phyloP scores from a whole-genome alignment of 2,113 vertebrate species.

The Tenebrosternarchus preto region DNA sequence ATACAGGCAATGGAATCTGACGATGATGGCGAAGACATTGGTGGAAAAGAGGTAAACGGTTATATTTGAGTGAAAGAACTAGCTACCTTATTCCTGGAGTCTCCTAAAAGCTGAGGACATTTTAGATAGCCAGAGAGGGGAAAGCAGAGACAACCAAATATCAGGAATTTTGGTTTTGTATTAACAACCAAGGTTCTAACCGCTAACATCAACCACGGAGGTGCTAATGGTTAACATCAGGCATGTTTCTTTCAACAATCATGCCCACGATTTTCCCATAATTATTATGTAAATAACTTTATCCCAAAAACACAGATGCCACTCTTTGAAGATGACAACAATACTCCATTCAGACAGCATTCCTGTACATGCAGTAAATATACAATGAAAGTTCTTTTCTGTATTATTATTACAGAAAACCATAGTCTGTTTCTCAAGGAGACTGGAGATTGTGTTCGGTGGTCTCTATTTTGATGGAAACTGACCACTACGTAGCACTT shows the following conservation, averaged over 20 bases:
- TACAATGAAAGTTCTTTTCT: too few relatives aligned
- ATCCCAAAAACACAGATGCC: too few relatives aligned
- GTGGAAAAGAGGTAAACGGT: not conserved
- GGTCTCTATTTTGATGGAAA: too few relatives aligned
- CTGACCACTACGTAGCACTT: too few relatives aligned
- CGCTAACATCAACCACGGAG: not conserved
- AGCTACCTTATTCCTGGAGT: conserved; percentile 91
- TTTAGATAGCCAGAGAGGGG: conserved; percentile 57
- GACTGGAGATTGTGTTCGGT: too few relatives aligned
- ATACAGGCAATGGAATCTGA: not conserved
- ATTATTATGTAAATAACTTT: too few relatives aligned
- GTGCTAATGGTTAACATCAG: not conserved
- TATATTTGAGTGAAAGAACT: not conserved
- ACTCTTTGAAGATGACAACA: too few relatives aligned
- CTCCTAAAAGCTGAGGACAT: conserved; percentile 91
- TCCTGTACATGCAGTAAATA: too few relatives aligned
- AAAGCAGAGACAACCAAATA: conserved; percentile 44
- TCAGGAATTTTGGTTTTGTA: conserved; percentile 14
- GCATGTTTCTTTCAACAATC: not conserved
- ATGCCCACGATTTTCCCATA: too few relatives aligned
- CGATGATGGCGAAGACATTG: conserved; percentile 17
- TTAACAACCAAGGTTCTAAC: not conserved
- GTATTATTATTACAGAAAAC: too few relatives aligned
- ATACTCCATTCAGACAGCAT: too few relatives aligned
- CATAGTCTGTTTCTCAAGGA: too few relatives aligned